phyloP scores from a whole-genome alignment of 2,797 vertebrate species.

The Pteropus rufus region DNA sequence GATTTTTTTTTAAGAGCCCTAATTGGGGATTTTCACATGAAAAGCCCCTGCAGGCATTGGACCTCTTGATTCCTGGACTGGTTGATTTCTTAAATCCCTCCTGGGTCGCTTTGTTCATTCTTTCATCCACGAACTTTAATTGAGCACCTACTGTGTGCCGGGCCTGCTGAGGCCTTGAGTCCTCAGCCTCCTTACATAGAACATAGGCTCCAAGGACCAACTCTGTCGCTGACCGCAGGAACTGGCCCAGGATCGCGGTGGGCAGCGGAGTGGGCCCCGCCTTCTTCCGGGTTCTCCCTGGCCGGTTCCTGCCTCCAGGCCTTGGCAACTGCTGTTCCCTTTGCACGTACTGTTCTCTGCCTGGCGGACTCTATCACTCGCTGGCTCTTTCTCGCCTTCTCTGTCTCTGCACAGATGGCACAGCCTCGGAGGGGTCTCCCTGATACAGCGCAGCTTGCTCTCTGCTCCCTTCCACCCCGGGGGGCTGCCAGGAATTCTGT shows the following conservation, averaged over 20 bases:
- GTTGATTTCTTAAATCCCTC: neutral
- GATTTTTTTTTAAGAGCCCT: neutral
- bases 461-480: neutral
- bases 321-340: neutral
- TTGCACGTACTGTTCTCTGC: neutral
- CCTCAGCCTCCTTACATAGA: neutral
- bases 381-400: neutral
- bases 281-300: neutral
- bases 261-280: accelerated
- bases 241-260: neutral
- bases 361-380: neutral
- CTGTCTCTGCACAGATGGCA: neutral
- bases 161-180: neutral
- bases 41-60: neutral
- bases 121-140: neutral
- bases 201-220: neutral
- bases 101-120: neutral
- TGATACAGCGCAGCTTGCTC: neutral
- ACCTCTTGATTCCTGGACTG: neutral
- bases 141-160: neutral
- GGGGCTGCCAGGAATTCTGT: neutral
- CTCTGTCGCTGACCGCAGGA: accelerated
- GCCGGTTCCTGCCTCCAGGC: neutral
- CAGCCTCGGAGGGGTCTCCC: neutral
- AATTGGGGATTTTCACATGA: neutral